Evolutionary conservation across 2,797 vertebrate genomes (phyloP).

Genomic region (Molossus alvarezi): DNA sequence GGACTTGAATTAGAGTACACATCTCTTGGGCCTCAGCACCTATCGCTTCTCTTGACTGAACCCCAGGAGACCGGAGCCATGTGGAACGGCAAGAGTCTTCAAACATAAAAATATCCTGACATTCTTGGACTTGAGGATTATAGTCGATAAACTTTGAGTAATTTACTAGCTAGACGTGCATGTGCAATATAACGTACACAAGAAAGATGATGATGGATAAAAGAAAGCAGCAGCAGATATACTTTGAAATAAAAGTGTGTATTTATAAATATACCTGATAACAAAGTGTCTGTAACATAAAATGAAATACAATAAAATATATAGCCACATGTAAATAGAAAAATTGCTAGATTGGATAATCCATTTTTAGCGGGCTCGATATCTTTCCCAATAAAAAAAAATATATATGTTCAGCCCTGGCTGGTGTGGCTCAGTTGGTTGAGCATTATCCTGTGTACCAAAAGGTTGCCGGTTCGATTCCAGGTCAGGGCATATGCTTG

Average conservation of each 20-base stretch:
- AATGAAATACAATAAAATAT: background rate
- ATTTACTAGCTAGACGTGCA: background rate
- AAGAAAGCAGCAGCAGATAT: constrained; percentile 4
- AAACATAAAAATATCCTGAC: constrained; percentile 24
- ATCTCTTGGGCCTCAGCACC: background rate
- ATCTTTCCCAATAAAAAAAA: background rate
- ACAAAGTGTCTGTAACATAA: background rate
- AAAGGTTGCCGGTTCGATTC: too few species aligned
- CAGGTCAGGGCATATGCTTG: too few species aligned
- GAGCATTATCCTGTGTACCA: too few species aligned
- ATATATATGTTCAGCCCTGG: too few species aligned
- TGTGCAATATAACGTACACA: background rate
- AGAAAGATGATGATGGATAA: background rate
- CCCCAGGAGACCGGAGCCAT: background rate
- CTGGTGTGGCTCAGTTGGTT: too few species aligned
- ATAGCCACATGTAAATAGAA: background rate
- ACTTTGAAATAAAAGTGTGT: constrained; percentile 17
- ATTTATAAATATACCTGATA: background rate
- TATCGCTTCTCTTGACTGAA: background rate
- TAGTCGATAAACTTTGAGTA: background rate
- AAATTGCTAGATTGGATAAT: background rate
- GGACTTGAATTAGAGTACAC: background rate
- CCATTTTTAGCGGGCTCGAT: background rate
- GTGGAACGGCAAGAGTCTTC: background rate
- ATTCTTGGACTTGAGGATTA: constrained; percentile 24